Percentiles rank a stretch among this genome's conserved stretches.
phyloP scores from a whole-genome alignment of 1,140 invertebrate species.

The Camponotus vicinus region DNA sequence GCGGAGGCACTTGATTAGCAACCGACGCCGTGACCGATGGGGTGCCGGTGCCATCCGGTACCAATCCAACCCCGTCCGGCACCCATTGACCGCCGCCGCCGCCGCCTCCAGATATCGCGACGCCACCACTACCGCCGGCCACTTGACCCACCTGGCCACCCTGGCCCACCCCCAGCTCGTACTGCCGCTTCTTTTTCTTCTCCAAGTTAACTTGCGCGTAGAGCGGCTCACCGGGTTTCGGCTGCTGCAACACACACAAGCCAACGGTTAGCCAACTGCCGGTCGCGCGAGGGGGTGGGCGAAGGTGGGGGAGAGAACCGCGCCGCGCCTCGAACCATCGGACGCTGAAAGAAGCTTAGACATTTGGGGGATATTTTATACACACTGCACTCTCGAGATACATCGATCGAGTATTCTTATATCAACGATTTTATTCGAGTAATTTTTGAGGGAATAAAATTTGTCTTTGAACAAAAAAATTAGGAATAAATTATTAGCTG shows the following conservation, averaged over 20 bases:
- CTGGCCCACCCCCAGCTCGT: slow-evolving; percentile 85
- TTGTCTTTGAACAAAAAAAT: too few relatives aligned
- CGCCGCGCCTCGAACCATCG: slow-evolving; percentile 36
- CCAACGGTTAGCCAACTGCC: slow-evolving; percentile 78
- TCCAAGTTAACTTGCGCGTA: slow-evolving; percentile 94
- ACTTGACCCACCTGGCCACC: slow-evolving; percentile 79
- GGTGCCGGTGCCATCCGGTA: slow-evolving; percentile 75
- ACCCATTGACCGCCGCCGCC: slow-evolving; percentile 77
- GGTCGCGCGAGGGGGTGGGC: slow-evolving; percentile 66
- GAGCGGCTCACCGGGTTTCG: slow-evolving; percentile 90
- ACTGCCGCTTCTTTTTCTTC: slow-evolving; percentile 91
- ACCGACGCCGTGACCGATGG: slow-evolving; percentile 67
- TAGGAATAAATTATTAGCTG: too few relatives aligned
- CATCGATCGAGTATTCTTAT: too few relatives aligned
- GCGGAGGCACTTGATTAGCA: slow-evolving; percentile 81
- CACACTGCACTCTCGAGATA: slow-evolving; percentile 31
- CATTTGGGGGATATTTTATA: slow-evolving; percentile 43
- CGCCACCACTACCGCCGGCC: slow-evolving; percentile 62
- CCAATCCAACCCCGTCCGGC: slow-evolving; percentile 78
- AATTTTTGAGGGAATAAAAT: not conserved
- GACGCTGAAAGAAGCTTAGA: slow-evolving; percentile 55
- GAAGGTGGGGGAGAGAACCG: slow-evolving; percentile 53
- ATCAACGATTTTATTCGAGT: too few relatives aligned
- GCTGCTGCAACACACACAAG: slow-evolving; percentile 87
- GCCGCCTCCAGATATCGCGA: slow-evolving; percentile 68